Evolutionary conservation across 2,113 vertebrate species (phyloP), one percentile per base, ranked within the genome.

Genomic region (Cynopterus brachyotis): DNA sequence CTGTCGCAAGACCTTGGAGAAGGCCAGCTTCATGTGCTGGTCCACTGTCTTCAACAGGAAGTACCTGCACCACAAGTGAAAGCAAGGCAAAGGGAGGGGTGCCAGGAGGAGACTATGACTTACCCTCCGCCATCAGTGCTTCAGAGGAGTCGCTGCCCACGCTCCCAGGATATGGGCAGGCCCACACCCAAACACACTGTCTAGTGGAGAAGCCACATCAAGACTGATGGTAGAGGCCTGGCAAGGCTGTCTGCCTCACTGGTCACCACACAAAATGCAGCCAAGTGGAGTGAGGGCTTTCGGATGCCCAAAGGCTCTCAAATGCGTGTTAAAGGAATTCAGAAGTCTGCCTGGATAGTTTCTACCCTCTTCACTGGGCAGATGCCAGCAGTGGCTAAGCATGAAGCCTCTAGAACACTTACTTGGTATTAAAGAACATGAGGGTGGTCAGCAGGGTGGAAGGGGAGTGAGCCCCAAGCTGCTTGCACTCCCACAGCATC

Each of bases 391-490:
- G 16, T 45, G 76, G 70, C 80, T 85, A 60, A 67, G 66, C 19
- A 20, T 19, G 37, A 17, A 73, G 88, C 64, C 85, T 87, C 94
- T 83, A 45, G 3, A 82, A 84, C 95, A 99, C 99, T 99, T 98
- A 99, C 99, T 99, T 99, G 97, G 99, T 99, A 98, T 99, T 99
- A 98, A 99, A 99, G 98, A 99, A 99, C 99, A 99, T 99, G 97
- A 99, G 98, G 47, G 99, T 99, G 94, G 99, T 99, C 97, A 99
- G 99, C 96, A 99, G 98, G 50, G 99, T 99, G 97, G 99, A 99
- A 82, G 99, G 99, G 64, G 99, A 99, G 97, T 99, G 99, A 94
- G 99, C 99, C 80, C 99, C 99, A 9, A 99, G 99, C 98, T 99
- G 99, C 97, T 99, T 99, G 97, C 99, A 99, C 98, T 99, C 99